Base-by-base conservation (phyloP, 2,888 invertebrate species). In the Athrips mouffetella region DNA sequence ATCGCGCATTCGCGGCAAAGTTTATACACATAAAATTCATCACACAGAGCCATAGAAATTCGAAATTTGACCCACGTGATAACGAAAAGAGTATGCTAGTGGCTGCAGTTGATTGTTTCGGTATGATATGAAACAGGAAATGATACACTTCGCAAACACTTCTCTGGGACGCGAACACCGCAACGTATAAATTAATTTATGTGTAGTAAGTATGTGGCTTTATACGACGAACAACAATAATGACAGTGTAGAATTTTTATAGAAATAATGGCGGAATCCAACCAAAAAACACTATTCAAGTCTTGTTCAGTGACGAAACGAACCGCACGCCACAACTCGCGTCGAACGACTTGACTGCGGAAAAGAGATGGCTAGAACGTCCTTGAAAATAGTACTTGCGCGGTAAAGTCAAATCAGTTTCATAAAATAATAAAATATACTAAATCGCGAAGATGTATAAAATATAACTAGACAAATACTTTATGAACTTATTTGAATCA, bases 21-120 rank as follows among this genome's bases (percentile, higher is more conserved):
- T 48, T 56, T 55, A 59, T 56, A 62, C 58, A 55, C 51, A 55
- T 45, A 55, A 65, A 67, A 65, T 57, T 57, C 54, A 55, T 59
- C 53, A 59, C 59, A 59, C 50, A 58, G 50, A 67, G 64, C 63
- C 58, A 63, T 65, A 67, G 67, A 73, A 37, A 77, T 78, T 80
- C 74, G 69, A 87, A 83, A 84, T 80, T 79, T 77, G 72, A 83
- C 87, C 89, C 89, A 89, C 89, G 89, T 89, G 89, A 89, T 89
- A 84, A 80, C 73, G 74, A 83, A 81, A 80, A 79, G 76, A 80
- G 76, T 82, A 75, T 73, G 76, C 80, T 80, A 80, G 80, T 72
- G 69, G 63, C 74, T 79, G 82, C 76, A 83, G 79, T 82, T 76
- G 80, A 80, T 85, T 86, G 87, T 85, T 88, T 86, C 76, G 70